phyloP scores from a whole-genome alignment of 2,797 vertebrate genomes.

The Knipowitschia caucasica region DNA sequence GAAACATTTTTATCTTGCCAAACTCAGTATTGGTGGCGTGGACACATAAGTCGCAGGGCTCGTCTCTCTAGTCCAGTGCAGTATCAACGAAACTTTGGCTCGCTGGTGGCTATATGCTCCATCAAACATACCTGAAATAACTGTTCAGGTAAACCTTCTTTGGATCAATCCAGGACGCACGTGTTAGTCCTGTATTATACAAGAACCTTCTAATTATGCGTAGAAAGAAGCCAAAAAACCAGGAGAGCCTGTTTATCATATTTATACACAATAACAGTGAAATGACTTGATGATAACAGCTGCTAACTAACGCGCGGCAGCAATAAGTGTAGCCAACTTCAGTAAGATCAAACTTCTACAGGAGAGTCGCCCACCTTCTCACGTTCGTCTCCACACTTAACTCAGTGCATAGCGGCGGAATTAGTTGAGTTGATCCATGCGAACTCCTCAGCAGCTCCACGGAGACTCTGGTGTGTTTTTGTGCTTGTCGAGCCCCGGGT shows the following conservation, averaged over 20 bases:
- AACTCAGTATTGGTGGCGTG: not conserved
- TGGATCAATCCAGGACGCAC: too few relatives aligned
- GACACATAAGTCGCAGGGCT: not conserved
- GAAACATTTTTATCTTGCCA: slow-evolving; percentile 25
- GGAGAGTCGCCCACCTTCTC: slow-evolving; percentile 9
- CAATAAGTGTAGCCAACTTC: too few relatives aligned
- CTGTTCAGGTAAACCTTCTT: too few relatives aligned
- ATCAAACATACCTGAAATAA: too few relatives aligned
- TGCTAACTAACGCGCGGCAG: too few relatives aligned
- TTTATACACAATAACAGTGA: too few relatives aligned
- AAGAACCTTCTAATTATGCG: too few relatives aligned
- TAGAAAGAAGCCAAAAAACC: too few relatives aligned
- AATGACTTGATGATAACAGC: too few relatives aligned
- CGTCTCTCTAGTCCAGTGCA: not conserved
- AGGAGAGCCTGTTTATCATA: too few relatives aligned
- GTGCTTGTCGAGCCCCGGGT: not conserved
- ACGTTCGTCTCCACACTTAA: not conserved
- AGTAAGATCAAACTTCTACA: not conserved
- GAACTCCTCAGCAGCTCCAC: not conserved
- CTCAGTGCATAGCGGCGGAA: not conserved
- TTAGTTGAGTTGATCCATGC: slow-evolving; percentile 18
- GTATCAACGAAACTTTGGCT: not conserved
- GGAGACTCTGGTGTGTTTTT: slow-evolving; percentile 4
- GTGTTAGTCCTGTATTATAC: too few relatives aligned
- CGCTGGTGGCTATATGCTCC: not conserved